Conservation (phyloP, 1,140 invertebrate species). For the Bilobella aurantiaca region DNA sequence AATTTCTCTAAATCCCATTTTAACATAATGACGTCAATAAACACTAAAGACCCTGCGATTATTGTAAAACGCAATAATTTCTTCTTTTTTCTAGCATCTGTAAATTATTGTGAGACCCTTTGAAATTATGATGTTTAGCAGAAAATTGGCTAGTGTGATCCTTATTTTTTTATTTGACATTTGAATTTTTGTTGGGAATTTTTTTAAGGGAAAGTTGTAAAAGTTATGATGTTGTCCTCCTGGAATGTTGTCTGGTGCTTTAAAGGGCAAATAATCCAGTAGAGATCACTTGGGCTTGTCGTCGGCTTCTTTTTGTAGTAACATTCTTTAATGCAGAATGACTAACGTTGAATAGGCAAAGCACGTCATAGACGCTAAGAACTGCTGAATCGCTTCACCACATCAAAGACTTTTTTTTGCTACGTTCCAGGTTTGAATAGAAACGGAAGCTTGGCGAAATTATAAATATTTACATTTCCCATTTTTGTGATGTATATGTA, state of each 20-base stretch:
- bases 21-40: too few relatives aligned
- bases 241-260: not conserved
- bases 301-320: not conserved
- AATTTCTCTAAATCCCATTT: too few relatives aligned
- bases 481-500: conserved; percentile 1
- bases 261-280: not conserved
- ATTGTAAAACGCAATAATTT: too few relatives aligned
- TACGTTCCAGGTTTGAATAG: not conserved
- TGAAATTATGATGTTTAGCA: too few relatives aligned
- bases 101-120: too few relatives aligned
- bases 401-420: too few relatives aligned
- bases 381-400: too few relatives aligned
- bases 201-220: not conserved
- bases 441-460: not conserved
- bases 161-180: not conserved
- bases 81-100: too few relatives aligned
- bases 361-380: not conserved
- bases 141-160: not conserved
- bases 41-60: too few relatives aligned
- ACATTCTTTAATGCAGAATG: not conserved
- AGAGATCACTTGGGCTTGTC: not conserved
- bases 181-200: not conserved
- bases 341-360: not conserved
- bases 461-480: conserved; percentile 10
- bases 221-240: not conserved